phyloP scores from a whole-genome alignment of 2,797 vertebrate genomes.

The Euthynnus affinis region DNA sequence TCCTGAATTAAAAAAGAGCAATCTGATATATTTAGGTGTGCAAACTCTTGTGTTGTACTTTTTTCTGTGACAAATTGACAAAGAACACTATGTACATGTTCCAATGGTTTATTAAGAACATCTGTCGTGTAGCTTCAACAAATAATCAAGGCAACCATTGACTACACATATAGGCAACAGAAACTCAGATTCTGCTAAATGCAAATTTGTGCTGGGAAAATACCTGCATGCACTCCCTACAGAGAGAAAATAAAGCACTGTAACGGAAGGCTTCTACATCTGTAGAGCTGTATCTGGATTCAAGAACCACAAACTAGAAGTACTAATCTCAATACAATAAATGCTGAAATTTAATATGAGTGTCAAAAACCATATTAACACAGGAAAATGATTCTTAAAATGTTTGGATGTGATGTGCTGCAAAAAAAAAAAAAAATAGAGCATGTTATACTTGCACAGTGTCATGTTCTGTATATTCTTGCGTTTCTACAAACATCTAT shows the following conservation, averaged over 20 bases:
- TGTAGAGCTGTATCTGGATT: conserved; percentile 11
- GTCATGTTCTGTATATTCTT: conserved; percentile 72
- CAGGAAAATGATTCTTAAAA: conserved; percentile 25
- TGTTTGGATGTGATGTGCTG: conserved; percentile 44
- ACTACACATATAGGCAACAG: conserved; percentile 71
- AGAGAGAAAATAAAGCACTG: conserved; percentile 72
- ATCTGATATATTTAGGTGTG: not conserved
- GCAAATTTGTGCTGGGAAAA: conserved; percentile 69
- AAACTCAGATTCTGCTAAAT: conserved; percentile 55
- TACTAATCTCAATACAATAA: conserved; percentile 49
- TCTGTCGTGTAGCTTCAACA: conserved; percentile 76
- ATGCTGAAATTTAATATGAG: conserved; percentile 18
- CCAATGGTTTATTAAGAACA: conserved; percentile 81
- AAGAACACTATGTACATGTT: conserved; percentile 12
- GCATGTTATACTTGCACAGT: conserved; percentile 54
- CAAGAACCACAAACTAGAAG: conserved; percentile 59
- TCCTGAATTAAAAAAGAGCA: not conserved
- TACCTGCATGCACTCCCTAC: conserved; percentile 75
- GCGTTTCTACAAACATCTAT: conserved; percentile 49
- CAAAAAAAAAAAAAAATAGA: conserved; percentile 30
- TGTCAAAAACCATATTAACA: conserved; percentile 35
- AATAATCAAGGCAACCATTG: conserved; percentile 72
- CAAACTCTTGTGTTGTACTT: not conserved
- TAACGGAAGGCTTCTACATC: conserved; percentile 57
- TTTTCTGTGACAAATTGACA: conserved; percentile 6